Evolutionary conservation across 2,888 invertebrate species (phyloP).

Genomic region (Orchesellides sinensis): DNA sequence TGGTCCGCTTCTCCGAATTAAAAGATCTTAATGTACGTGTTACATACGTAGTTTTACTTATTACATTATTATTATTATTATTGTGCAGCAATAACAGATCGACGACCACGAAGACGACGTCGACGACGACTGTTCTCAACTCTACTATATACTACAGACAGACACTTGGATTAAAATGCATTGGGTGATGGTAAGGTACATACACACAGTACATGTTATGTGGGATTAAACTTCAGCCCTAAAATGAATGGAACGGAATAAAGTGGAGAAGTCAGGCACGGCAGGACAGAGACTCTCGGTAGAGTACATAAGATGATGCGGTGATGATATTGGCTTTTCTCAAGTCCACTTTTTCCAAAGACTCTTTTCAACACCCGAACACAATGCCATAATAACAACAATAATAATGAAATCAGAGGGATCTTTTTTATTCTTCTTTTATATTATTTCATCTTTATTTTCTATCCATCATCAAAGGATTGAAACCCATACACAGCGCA

Average conservation of each 20-base stretch:
- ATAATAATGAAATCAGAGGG: conserved; percentile 36
- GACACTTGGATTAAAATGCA: conserved; percentile 20
- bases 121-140: conserved; percentile 13
- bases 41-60: conserved; percentile 48
- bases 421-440: conserved; percentile 24
- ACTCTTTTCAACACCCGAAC: conserved; percentile 3
- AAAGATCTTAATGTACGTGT: conserved; percentile 12
- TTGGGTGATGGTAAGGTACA: conserved; percentile 16
- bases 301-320: neutral
- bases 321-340: neutral
- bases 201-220: neutral
- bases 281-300: conserved; percentile 6
- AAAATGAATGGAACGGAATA: neutral
- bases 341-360: neutral
- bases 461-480: conserved; percentile 28
- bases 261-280: neutral
- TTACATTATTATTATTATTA: conserved; percentile 42
- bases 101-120: conserved; percentile 38
- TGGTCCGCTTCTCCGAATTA: conserved; percentile 29
- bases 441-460: neutral
- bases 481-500: neutral
- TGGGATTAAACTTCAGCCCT: neutral
- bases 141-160: neutral
- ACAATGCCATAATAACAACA: conserved; percentile 31
- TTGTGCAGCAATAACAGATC: conserved; percentile 41